A percentile compares a stretch with the other conserved stretches of the same genome.
Evolutionary conservation across 2,888 invertebrate genomes (phyloP).

Genomic region (Cheilosia impressa): DNA sequence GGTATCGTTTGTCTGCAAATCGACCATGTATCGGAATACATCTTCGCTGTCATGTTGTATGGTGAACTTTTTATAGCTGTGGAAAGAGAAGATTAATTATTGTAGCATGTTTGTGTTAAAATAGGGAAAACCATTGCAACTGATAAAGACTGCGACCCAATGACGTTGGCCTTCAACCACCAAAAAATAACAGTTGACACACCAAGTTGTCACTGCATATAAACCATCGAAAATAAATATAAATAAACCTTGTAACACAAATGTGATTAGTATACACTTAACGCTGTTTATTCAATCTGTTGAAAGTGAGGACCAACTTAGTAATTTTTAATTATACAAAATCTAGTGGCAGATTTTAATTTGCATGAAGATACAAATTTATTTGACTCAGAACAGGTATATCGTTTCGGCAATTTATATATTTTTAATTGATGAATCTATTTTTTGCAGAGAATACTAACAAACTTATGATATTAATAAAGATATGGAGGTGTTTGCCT

Average conservation of each 20-base stretch:
- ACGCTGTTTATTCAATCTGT: neutral
- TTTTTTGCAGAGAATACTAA: neutral
- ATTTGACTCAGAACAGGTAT: constrained; percentile 5
- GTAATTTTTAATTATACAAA: neutral
- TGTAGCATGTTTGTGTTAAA: neutral
- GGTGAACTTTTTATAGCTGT: constrained; percentile 82
- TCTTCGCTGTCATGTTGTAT: constrained; percentile 79
- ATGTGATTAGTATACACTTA: neutral
- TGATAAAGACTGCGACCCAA: neutral
- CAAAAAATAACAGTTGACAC: neutral
- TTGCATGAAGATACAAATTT: neutral
- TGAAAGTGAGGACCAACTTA: neutral
- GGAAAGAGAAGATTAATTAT: neutral
- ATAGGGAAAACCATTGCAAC: neutral
- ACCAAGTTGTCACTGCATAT: neutral
- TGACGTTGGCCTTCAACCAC: neutral
- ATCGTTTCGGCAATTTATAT: neutral
- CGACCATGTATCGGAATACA: constrained; percentile 80
- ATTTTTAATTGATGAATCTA: neutral
- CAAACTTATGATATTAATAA: neutral
- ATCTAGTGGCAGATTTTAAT: neutral
- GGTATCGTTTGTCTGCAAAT: constrained; percentile 79
- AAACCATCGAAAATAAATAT: neutral
- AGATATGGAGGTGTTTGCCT: neutral
- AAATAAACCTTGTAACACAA: constrained; percentile 10